Evolutionary conservation across 2,797 vertebrate species (phyloP).

Genomic region (Zalophus californianus): DNA sequence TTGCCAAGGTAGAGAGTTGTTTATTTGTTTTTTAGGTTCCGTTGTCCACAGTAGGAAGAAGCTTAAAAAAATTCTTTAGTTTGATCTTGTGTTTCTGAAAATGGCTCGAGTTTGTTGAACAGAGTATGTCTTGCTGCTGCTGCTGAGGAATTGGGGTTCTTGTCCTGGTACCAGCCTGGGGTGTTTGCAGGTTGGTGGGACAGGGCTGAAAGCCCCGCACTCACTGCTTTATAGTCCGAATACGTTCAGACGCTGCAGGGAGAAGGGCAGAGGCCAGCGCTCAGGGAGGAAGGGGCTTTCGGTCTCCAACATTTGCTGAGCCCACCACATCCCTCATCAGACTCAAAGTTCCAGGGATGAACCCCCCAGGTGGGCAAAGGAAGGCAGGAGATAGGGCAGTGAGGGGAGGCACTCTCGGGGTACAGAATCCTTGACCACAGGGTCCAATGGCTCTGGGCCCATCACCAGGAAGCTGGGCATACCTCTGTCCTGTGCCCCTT

Average conservation of each 20-base stretch:
- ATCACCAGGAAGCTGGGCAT: slow-evolving; percentile 93
- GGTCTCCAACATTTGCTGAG: not conserved
- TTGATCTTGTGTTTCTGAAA: not conserved
- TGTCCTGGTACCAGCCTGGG: not conserved
- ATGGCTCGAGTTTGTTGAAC: not conserved
- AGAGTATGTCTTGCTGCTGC: not conserved
- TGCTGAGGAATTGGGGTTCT: not conserved
- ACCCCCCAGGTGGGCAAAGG: slow-evolving; percentile 70
- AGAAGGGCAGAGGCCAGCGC: not conserved
- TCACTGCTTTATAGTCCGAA: not conserved
- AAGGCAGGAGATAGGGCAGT: slow-evolving; percentile 81
- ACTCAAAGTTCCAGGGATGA: not conserved
- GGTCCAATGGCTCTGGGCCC: slow-evolving; percentile 43
- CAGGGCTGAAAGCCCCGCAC: not conserved
- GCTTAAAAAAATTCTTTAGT: not conserved
- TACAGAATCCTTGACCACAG: slow-evolving; percentile 63
- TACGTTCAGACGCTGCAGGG: not conserved
- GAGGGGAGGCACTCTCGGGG: slow-evolving; percentile 85
- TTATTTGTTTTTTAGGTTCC: not conserved
- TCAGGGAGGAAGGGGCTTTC: not conserved
- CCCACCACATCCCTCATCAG: not conserved
- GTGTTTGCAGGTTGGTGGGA: not conserved
- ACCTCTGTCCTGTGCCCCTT: slow-evolving; percentile 89
- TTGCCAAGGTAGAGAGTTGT: not conserved
- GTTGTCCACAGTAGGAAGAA: not conserved